Base-by-base conservation (phyloP, 64 coral and sea anemone genomes). In the Anthopleura sola region DNA sequence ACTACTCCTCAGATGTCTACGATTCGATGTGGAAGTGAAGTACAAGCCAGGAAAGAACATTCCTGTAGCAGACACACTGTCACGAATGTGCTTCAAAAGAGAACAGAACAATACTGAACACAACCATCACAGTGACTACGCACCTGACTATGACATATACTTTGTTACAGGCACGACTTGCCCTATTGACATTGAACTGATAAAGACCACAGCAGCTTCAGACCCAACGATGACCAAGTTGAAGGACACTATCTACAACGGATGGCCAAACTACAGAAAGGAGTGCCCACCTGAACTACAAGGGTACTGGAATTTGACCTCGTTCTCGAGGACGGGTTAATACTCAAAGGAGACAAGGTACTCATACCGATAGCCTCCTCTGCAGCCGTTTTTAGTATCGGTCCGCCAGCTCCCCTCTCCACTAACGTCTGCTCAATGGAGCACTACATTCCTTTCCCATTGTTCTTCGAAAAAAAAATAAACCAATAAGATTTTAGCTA, bases 121-220 rank as follows among this genome's bases (percentile, higher is more conserved):
- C 19, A 57, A 40, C 12, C 5, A 12, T 75, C 6, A 66, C 32
- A 5, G 15, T 16, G 13, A 49, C 18, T 24, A n/a, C 5, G 49
- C 49, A 19, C 14, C 44, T 24, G 74, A 58, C 23, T 81, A 50
- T 75, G 77, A 62, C 23, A 68, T 85, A 54, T 74, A 89, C 64
- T 89, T 84, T 31, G 64, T 77, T 16, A 89, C 88, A 49, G 82
- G 75, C 88, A 90, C 32, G 18, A 76, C 62, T 16, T 90, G 68
- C 38, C 89, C 83, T 64, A 91, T 57, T 12, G 18, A 36, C 46
- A 55, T 55, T 28, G 75, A 26, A 29, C 48, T 26, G 11, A 57
- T 84, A 28, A 77, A 87, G 26, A 21, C 44, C 36, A 20, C 62
- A 24, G 40, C 64, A 40, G 37, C 85, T n/a, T 23, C 14, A 51